Evolutionary conservation across 1,140 invertebrate species (phyloP), one percentile per base, ranked within the genome.

Genomic region (Sarcophaga peregrina): DNA sequence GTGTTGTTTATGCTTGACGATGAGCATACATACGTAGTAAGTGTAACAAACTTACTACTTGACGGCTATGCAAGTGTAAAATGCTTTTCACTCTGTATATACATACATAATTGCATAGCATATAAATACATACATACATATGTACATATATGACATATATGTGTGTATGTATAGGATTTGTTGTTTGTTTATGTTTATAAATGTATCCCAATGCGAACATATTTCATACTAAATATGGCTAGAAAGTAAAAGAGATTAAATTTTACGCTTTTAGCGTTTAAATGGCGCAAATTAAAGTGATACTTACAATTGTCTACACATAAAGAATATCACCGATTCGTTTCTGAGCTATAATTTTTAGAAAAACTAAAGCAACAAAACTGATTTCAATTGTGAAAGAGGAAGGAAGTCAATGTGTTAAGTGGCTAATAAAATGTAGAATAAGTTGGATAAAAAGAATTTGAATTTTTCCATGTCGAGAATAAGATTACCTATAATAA

Each of bases 181-280:
- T 11, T 25, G 62, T 17, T 72, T 25, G 37, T 72, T 8, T 20
- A 25, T 25, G 17, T 72, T 17, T 78, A 78, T 78, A 50, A 78
- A 52, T 78, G 75, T 50, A 78, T 78, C 75, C 75, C 47, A 45
- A 78, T 50, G 17, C 48, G 47, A 78, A 50, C 17, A 17, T 78
- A 76, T 78, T 78, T 78, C 8, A 20, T 68, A 25, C 62, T 25
- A 68, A 68, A 68, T 68, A 68, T 68, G 62, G 62, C 62, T 17
- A 50, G 75, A 78, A 78, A 20, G 47, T 48, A 78, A 78, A 78
- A 78, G 17, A 48, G 48, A 52, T 78, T 78, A 78, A 78, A 78
- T 78, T 78, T 78, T 78, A 78, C 75, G 75, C 75, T 78, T 48
- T 78, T 52, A 78, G 47, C 75, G 20, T 78, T 50, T 13, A 50